These are phyloP conservation scores for Ginglymostoma cirratum DNA, from an alignment of 2,113 vertebrate genomes.

Conservation along the genomic window DNA sequence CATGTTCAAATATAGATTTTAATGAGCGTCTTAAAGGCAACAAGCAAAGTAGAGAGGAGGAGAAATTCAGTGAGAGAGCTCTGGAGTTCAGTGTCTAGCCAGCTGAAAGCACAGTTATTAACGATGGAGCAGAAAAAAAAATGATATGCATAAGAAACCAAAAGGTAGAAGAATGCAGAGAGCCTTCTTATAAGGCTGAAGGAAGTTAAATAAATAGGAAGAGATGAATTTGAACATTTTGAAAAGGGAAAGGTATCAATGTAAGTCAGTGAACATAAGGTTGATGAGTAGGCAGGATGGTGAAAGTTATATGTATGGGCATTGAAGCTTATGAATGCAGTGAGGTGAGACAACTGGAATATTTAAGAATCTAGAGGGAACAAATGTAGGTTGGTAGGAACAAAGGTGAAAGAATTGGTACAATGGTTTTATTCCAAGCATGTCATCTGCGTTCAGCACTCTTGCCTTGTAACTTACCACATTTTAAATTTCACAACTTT, in stretches of 20 bases:
- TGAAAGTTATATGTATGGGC: background rate
- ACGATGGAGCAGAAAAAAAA: background rate
- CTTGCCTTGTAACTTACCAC: background rate
- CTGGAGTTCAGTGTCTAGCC: no score
- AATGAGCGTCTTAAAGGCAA: background rate
- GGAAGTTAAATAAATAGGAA: background rate
- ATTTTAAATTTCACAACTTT: background rate
- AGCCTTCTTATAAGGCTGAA: background rate
- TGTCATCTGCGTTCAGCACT: background rate
- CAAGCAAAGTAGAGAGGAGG: background rate
- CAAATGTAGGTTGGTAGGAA: background rate
- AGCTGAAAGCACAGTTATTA: background rate
- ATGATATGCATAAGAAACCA: background rate
- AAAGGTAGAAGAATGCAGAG: background rate
- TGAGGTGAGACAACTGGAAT: background rate
- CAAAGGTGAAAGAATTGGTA: background rate
- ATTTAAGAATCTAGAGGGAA: background rate
- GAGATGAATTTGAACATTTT: background rate
- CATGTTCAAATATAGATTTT: background rate
- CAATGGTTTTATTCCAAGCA: background rate
- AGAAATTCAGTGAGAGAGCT: no score
- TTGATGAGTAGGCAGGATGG: background rate
- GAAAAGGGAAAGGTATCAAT: background rate
- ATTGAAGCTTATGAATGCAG: background rate
- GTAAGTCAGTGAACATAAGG: background rate